Conservation (phyloP, 2,888 invertebrate genomes). For the Polydesmus complanatus region DNA sequence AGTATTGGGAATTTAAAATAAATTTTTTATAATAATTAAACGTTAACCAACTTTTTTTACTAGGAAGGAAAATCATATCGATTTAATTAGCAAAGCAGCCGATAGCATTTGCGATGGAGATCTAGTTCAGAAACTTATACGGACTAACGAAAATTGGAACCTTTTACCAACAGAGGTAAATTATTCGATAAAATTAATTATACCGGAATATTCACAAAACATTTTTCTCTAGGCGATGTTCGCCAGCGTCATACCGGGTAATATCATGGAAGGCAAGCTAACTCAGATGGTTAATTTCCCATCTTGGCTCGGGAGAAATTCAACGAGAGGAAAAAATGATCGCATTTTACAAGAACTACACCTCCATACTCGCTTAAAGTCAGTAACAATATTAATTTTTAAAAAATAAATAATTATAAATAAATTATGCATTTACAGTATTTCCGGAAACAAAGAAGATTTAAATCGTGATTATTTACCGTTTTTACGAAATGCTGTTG, state of each 20-base stretch:
- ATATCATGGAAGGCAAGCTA: conserved; percentile 64
- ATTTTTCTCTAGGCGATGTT: conserved; percentile 51
- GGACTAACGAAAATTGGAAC: conserved; percentile 58
- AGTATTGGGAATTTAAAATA: conserved; percentile 34
- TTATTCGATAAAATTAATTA: background rate
- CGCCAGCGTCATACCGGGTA: conserved; percentile 80
- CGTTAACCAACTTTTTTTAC: no score
- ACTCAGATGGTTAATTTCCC: conserved; percentile 77
- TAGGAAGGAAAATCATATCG: conserved; percentile 41
- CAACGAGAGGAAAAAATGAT: conserved; percentile 62
- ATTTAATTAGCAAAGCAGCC: conserved; percentile 61
- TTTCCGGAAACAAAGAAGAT: conserved; percentile 64
- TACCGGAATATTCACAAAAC: background rate
- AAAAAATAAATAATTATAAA: conserved; percentile 5
- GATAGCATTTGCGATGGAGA: conserved; percentile 78
- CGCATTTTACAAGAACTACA: conserved; percentile 70
- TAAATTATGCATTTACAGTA: conserved; percentile 38
- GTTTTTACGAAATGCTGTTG: conserved; percentile 56
- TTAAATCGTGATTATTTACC: conserved; percentile 79
- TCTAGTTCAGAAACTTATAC: conserved; percentile 63
- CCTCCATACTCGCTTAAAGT: conserved; percentile 71
- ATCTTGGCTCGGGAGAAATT: conserved; percentile 90
- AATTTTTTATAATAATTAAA: background rate
- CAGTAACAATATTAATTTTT: background rate
- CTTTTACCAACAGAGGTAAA: conserved; percentile 59